phyloP scores from a whole-genome alignment of 2,888 invertebrate genomes.

The Cryptus armator region DNA sequence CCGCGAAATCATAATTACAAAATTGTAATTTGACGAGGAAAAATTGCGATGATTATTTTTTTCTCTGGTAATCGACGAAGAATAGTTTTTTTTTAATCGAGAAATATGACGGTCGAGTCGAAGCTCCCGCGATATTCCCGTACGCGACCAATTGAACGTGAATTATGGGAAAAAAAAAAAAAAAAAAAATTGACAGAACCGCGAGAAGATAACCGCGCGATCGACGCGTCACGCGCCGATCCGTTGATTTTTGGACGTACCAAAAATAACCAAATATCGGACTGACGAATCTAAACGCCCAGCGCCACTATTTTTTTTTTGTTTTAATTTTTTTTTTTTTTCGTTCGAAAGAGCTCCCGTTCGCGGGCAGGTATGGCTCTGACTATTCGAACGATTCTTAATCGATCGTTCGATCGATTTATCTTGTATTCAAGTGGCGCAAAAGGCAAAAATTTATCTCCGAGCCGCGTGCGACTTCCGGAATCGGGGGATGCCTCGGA shows the following conservation, averaged over 20 bases:
- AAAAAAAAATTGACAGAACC: conserved; percentile 46
- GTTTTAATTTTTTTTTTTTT: conserved; percentile 38
- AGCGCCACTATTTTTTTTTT: conserved; percentile 49
- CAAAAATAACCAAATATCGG: conserved; percentile 76
- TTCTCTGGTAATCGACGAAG: neutral
- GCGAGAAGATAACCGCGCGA: conserved; percentile 48
- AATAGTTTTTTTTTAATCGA: conserved; percentile 5
- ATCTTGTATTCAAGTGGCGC: conserved; percentile 29
- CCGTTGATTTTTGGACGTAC: conserved; percentile 64
- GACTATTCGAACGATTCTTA: neutral
- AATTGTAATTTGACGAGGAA: conserved; percentile 4
- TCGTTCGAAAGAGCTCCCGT: conserved; percentile 39
- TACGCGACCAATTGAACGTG: conserved; percentile 46
- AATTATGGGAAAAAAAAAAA: conserved; percentile 39
- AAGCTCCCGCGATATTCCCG: conserved; percentile 32
- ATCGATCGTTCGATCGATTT: conserved; percentile 13
- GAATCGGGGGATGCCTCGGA: neutral
- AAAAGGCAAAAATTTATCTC: conserved; percentile 25
- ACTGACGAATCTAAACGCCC: conserved; percentile 72
- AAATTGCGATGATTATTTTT: conserved; percentile 13
- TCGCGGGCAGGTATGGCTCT: conserved; percentile 46
- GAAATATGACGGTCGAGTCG: neutral
- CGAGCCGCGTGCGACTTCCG: conserved; percentile 25
- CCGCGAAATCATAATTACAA: conserved; percentile 23
- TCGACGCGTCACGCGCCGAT: conserved; percentile 51